phyloP scores from a whole-genome alignment of 92 coral and sea anemone species.

The Porites evermanni region DNA sequence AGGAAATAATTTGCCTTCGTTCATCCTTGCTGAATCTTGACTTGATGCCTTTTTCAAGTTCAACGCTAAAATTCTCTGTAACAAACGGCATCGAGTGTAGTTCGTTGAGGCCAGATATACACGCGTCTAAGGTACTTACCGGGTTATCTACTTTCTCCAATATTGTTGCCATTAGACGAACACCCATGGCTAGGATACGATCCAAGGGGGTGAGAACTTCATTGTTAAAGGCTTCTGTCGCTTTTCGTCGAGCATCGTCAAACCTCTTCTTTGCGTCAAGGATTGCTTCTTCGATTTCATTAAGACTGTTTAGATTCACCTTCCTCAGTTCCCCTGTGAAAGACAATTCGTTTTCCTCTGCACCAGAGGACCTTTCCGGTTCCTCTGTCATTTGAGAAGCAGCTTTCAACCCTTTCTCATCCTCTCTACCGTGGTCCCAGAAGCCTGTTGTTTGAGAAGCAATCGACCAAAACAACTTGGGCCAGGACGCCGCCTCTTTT shows the following conservation, averaged over 20 bases:
- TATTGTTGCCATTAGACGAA: constrained; percentile 4
- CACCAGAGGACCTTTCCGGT: too few relatives aligned
- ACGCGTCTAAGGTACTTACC: background rate
- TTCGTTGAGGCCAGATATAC: constrained; percentile 6
- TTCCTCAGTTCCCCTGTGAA: background rate
- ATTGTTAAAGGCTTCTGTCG: constrained; percentile 14
- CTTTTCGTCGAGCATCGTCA: background rate
- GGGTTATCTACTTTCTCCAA: constrained; percentile 13
- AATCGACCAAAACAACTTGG: too few relatives aligned
- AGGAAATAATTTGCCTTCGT: constrained; percentile 1
- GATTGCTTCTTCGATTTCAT: background rate
- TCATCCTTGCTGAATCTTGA: background rate
- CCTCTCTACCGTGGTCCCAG: too few relatives aligned
- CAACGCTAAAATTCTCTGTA: background rate
- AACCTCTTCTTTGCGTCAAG: constrained; percentile 2
- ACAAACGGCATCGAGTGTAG: background rate
- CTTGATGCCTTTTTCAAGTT: background rate
- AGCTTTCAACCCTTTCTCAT: too few relatives aligned
- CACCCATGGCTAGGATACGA: constrained; percentile 13
- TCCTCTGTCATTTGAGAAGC: too few relatives aligned
- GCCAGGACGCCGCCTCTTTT: too few relatives aligned
- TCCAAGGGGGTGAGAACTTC: background rate
- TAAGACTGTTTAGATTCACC: background rate
- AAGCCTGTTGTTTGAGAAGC: too few relatives aligned
- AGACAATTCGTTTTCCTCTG: too few relatives aligned